Evolutionary conservation across 2,113 vertebrate genomes (phyloP).

Genomic region (Paralichthys olivaceus): DNA sequence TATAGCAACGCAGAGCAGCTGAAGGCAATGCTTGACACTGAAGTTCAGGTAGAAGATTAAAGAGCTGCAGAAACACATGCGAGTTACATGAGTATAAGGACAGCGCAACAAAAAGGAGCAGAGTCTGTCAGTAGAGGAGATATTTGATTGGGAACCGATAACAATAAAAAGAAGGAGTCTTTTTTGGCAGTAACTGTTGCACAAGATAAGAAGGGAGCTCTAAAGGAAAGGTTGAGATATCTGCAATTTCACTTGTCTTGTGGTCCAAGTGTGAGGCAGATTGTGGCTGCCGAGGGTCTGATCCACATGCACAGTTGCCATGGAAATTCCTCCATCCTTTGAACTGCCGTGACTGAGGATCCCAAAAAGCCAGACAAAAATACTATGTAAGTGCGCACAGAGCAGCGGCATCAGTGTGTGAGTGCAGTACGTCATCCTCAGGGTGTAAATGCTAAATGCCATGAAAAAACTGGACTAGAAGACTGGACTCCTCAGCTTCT

Average conservation of each 20-base stretch:
- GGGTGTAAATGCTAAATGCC: background rate
- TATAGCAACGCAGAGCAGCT: conserved; percentile 30
- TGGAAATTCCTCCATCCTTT: conserved; percentile 28
- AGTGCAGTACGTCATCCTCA: conserved; percentile 7
- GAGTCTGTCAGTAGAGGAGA: conserved; percentile 7
- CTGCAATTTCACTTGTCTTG: conserved; percentile 9
- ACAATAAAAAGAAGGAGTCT: background rate
- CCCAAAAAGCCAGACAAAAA: conserved; percentile 10
- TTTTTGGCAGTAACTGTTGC: conserved; percentile 30
- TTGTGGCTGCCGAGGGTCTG: conserved; percentile 16
- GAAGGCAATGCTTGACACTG: conserved; percentile 30
- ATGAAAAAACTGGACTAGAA: background rate
- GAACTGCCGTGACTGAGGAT: conserved; percentile 4
- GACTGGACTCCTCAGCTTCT: background rate
- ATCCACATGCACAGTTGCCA: conserved; percentile 30
- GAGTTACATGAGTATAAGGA: conserved; percentile 17
- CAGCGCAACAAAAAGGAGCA: conserved; percentile 13
- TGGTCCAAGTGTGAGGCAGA: conserved; percentile 29
- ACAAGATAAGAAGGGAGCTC: conserved; percentile 5
- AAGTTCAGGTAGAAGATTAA: background rate
- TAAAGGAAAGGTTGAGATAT: conserved; percentile 34
- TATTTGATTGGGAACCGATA: background rate
- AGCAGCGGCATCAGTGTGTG: background rate
- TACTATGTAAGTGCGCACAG: background rate
- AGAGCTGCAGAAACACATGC: conserved; percentile 32